These are phyloP conservation scores for Stichopus chloronotus DNA, from an alignment of 35 echinoderm and acorn worm species.

Conservation along the genomic window DNA sequence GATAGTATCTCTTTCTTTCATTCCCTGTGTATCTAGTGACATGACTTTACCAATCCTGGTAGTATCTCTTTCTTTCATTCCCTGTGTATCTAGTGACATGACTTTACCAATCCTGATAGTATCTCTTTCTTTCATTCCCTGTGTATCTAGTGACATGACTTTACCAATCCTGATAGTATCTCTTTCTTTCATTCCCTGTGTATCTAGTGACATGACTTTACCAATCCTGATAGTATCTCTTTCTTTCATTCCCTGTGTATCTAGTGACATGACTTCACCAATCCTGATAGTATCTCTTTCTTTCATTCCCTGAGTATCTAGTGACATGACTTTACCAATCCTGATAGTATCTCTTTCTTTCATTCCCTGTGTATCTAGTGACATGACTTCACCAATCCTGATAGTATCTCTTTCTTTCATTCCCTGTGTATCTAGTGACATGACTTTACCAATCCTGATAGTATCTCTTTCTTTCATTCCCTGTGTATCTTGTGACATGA, in stretches of 20 bases:
- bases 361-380: too few species aligned
- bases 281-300: not conserved
- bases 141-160: too few species aligned
- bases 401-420: not conserved
- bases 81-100: too few species aligned
- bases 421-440: too few species aligned
- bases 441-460: not conserved
- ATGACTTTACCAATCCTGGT: not conserved
- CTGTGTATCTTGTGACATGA: too few species aligned
- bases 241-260: too few species aligned
- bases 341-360: not conserved
- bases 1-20: not conserved
- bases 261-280: not conserved
- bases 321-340: not conserved
- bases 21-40: too few species aligned
- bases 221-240: slow-evolving; percentile 16
- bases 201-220: not conserved
- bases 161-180: slow-evolving; percentile 13
- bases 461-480: too few species aligned
- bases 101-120: not conserved
- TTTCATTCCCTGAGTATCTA: too few species aligned
- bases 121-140: too few species aligned
- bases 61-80: too few species aligned
- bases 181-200: too few species aligned
- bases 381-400: not conserved